phyloP scores from a whole-genome alignment of 2,797 vertebrate species.

The Sternarchorhynchus goeldii region DNA sequence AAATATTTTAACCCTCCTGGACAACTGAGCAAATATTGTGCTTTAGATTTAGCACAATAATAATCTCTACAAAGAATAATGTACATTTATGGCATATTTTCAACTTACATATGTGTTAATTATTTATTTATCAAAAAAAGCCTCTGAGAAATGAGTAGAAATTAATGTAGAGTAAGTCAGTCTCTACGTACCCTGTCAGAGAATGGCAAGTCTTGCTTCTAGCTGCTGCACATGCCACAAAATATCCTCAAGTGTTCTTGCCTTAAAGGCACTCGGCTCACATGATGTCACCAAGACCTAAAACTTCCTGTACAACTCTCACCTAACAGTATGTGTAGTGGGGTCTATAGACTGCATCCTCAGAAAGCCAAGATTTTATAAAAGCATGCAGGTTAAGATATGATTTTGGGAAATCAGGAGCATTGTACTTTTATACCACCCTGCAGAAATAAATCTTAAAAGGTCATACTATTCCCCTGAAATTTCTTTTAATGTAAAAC shows the following conservation, averaged over 20 bases:
- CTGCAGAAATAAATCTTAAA: background rate
- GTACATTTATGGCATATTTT: too few relatives aligned
- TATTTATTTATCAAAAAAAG: background rate
- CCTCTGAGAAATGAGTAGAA: background rate
- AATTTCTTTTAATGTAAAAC: too few relatives aligned
- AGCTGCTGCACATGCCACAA: constrained; percentile 7
- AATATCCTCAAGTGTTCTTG: constrained; percentile 43
- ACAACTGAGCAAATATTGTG: too few relatives aligned
- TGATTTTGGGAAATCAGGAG: background rate
- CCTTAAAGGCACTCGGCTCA: constrained; percentile 64
- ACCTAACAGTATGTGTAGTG: background rate
- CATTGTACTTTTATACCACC: background rate
- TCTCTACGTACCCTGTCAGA: constrained; percentile 40
- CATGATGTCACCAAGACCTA: constrained; percentile 62
- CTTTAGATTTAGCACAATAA: too few relatives aligned
- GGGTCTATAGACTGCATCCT: background rate
- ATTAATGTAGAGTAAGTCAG: background rate
- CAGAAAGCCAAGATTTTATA: background rate
- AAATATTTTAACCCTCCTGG: too few relatives aligned
- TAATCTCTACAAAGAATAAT: too few relatives aligned
- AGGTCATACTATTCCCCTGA: background rate
- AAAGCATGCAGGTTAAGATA: background rate
- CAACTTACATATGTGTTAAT: too few relatives aligned
- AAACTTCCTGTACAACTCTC: constrained; percentile 70
- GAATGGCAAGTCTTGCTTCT: constrained; percentile 9